phyloP scores from a whole-genome alignment of 1,140 invertebrate genomes.

The Caenorhabditis inopinata region DNA sequence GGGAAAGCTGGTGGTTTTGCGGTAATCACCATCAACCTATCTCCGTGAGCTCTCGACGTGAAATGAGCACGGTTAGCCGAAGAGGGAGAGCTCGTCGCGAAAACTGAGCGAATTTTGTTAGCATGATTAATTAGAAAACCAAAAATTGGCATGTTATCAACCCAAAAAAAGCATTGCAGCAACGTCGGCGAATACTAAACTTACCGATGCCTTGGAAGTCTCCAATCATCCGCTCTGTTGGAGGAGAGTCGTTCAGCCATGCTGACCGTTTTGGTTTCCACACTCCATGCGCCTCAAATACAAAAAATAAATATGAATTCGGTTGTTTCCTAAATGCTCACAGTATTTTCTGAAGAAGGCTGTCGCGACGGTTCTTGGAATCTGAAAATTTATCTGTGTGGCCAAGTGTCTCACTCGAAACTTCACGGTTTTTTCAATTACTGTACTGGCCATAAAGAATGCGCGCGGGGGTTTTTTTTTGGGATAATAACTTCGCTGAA shows the following conservation, averaged over 20 bases:
- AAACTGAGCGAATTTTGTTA: constrained; percentile 2
- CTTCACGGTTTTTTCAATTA: too few species aligned
- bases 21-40: not conserved
- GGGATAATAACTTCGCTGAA: too few species aligned
- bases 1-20: not conserved
- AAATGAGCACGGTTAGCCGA: constrained; percentile 22
- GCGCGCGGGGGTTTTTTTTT: too few species aligned
- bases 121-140: not conserved
- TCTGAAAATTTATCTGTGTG: too few species aligned
- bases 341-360: constrained; percentile 6
- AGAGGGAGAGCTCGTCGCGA: not conserved
- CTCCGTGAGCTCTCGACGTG: not conserved
- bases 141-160: not conserved
- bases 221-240: not conserved
- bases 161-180: not conserved
- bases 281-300: not conserved
- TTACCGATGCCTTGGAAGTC: not conserved
- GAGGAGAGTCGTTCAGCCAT: constrained; percentile 7
- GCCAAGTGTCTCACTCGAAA: too few species aligned
- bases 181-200: too few species aligned
- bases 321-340: too few species aligned
- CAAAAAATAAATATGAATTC: too few species aligned
- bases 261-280: constrained; percentile 16
- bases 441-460: too few species aligned
- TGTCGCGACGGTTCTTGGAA: not conserved